Percentiles rank a stretch among this genome's conserved stretches.
These are phyloP conservation scores for Brachypteracias leptosomus DNA, from an alignment of 2,113 vertebrate genomes.

Conservation along the genomic window DNA sequence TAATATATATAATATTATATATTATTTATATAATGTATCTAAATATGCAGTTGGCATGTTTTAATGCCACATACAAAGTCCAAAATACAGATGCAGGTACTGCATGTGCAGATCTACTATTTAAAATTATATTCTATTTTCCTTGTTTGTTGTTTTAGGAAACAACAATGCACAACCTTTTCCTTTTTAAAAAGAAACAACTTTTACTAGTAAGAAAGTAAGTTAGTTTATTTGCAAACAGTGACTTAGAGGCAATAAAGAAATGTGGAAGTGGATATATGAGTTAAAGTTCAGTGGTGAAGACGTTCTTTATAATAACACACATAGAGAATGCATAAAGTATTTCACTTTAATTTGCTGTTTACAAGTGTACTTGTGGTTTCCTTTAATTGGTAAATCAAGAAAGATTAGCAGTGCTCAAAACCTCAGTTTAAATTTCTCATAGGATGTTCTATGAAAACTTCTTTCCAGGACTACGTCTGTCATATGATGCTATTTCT, in stretches of 20 bases:
- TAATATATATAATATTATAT: too few species aligned
- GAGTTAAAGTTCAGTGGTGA: background rate
- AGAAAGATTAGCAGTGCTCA: background rate
- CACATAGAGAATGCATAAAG: background rate
- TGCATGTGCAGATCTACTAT: background rate
- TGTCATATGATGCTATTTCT: background rate
- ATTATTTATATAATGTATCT: background rate
- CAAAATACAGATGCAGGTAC: background rate
- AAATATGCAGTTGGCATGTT: background rate
- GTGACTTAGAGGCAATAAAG: background rate
- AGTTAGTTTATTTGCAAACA: background rate
- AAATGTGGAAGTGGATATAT: background rate
- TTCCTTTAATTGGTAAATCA: background rate
- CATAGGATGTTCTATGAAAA: background rate
- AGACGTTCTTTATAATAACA: background rate
- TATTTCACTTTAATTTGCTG: background rate
- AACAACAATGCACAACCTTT: background rate
- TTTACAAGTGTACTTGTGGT: background rate
- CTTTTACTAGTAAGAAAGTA: background rate
- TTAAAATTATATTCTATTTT: background rate
- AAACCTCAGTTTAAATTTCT: background rate
- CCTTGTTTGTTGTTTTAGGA: background rate
- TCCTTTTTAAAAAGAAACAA: background rate
- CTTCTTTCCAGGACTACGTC: background rate
- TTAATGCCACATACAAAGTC: background rate